Base-by-base conservation (phyloP, 2,797 vertebrate genomes). In the Chrysolophus pictus region DNA sequence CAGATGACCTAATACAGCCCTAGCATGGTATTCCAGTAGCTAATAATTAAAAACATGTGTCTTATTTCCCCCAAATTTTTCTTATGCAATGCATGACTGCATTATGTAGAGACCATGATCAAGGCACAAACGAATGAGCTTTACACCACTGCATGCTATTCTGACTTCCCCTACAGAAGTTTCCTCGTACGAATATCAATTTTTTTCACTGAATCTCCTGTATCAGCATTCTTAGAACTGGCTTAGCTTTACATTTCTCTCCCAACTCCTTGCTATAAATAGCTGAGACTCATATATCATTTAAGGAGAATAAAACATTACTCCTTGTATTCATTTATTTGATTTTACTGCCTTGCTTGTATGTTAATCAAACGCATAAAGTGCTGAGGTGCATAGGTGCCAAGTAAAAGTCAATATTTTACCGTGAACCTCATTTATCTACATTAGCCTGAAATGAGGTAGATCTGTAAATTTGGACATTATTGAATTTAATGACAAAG, bases 361-460 rank as follows among this genome's bases (percentile, higher is more conserved):
- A 78, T 97, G 95, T 96, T 98, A 97, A 97, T 97, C 95, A 97
- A 96, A 97, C 26, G 3, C 85, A 70, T 85, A 94, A 97, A 97
- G 80, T 94, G 93, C 96, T 97, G 96, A 97, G 91, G 91, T 96
- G 79, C 90, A 51, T 19, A 92, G 93, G 95, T 96, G 82, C 95
- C 94, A 96, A 95, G 96, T 84, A 94, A 95, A 95, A 96, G 95
- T 97, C 97, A 96, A 95, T 97, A 98, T 96, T 93, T 95, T 93
- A 95, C 86, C 29, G 37, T 90, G 91, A 90, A 75, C 59, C 91
- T 97, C 96, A 97, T 97, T 97, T 96, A 96, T 97, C 97, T 96
- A 87, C 90, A 94, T 97, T 97, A 97, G 94, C 69, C 70, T 93
- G 94, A 95, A 97, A 96, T 91, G 96, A 94, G 95, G 91, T 87